Evolutionary conservation across 35 echinoderm and acorn worm genomes (phyloP), one percentile per base, ranked within the genome.

Genomic region (Heliocidaris erythrogramma): DNA sequence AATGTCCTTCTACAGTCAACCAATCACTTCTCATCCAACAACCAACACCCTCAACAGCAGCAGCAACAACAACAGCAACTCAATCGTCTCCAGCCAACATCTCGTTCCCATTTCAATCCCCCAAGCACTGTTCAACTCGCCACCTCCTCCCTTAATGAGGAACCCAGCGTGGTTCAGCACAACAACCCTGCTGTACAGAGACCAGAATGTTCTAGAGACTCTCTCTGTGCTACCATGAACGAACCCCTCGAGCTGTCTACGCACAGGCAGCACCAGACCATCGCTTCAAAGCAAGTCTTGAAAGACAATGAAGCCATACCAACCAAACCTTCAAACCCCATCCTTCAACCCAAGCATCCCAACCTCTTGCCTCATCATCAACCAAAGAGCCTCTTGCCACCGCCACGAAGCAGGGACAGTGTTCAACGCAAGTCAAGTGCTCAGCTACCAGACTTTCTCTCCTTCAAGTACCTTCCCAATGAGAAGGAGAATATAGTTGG

Each of bases 401-500:
- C 87, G 4, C 31, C 32, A 2, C 31, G 47, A 27, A 47, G 87
- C 8, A 89, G 31, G 31, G 87, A 89, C 31, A 89, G 11, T 35
- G 31, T 32, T 12, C 87, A 12, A 78, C 65, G 21, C 65, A 78
- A n/a, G 65, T 78, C 65, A n/a, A n/a, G 87, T n/a, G 31, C 17
- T 89, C 87, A 48, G 12, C 30, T 89, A 24, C 87, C 87, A 48
- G 87, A 89, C 3, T 47, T 89, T 27, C 47, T 89, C 12, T 32
- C 87, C 30, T 89, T 89, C 31, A 89, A 89, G 87, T 47, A 32
- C 29, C 47, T 48, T 14, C 87, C 16, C 14, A 16, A 32, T 47
- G 87, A 89, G 87, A 89, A 48, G 24, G 47, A 89, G 47, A 89
- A 48, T 48, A 89, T 89, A 32, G 31, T 89, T 32, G 87, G 87